These are phyloP conservation scores for Apotomis capreana DNA, from an alignment of 2,888 invertebrate genomes.

Conservation along the genomic window DNA sequence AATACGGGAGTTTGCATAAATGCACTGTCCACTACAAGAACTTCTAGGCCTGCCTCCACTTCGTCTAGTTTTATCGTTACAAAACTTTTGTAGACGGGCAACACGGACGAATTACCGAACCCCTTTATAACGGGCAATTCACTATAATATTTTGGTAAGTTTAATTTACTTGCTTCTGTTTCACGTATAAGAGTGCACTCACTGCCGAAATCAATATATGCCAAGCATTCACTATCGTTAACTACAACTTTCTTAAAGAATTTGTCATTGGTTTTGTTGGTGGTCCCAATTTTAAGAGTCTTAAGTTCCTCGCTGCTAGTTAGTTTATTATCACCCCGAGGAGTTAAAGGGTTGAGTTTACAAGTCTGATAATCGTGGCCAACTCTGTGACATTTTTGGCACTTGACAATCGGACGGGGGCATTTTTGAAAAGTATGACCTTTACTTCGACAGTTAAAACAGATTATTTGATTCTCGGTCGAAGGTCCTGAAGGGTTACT, in stretches of 20 bases:
- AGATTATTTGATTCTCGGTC: slow-evolving; percentile 12
- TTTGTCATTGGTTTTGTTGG: neutral
- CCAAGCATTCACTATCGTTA: neutral
- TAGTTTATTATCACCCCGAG: neutral
- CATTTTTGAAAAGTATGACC: slow-evolving; percentile 20
- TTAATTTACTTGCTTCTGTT: too few relatives aligned
- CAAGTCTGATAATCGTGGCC: slow-evolving; percentile 19
- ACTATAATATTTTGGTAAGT: too few relatives aligned
- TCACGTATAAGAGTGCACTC: too few relatives aligned
- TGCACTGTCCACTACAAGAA: too few relatives aligned
- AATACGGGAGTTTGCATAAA: too few relatives aligned
- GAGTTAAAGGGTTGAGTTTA: too few relatives aligned
- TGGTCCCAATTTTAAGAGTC: neutral
- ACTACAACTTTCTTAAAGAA: neutral
- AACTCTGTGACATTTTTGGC: slow-evolving; percentile 18
- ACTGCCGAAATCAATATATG: neutral
- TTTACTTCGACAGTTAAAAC: slow-evolving; percentile 32
- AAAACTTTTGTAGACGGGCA: too few relatives aligned
- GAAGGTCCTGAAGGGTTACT: too few relatives aligned
- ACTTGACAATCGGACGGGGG: slow-evolving; percentile 27
- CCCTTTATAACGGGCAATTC: too few relatives aligned
- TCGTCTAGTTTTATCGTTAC: too few relatives aligned
- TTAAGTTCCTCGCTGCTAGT: neutral
- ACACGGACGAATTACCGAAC: too few relatives aligned
- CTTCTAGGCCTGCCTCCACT: too few relatives aligned